Evolutionary conservation across 2,113 vertebrate genomes (phyloP).

Genomic region (Labeo catla): DNA sequence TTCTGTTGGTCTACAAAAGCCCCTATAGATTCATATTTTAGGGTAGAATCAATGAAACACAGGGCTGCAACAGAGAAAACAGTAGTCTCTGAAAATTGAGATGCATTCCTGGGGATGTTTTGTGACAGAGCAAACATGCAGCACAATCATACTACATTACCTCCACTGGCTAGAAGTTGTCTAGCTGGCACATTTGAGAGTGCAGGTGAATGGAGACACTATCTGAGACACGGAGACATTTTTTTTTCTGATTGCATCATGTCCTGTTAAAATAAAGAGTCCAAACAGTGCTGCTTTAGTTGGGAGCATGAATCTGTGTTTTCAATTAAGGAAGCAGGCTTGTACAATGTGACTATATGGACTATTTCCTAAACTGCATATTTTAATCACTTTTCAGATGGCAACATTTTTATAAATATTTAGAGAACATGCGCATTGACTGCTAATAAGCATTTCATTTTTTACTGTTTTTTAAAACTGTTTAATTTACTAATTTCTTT

Average conservation of each 20-base stretch:
- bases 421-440: not conserved
- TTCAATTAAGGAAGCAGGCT: slow-evolving; percentile 11
- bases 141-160: slow-evolving; percentile 24
- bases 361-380: not conserved
- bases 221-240: not conserved
- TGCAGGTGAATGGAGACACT: not conserved
- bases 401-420: not conserved
- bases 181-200: slow-evolving; percentile 35
- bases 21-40: slow-evolving; percentile 36
- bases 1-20: not conserved
- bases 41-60: slow-evolving; percentile 49
- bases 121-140: slow-evolving; percentile 3
- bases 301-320: not conserved
- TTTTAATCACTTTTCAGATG: not conserved
- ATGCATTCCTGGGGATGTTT: slow-evolving; percentile 18
- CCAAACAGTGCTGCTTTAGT: not conserved
- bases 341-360: not conserved
- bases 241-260: slow-evolving; percentile 25
- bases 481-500: too few relatives aligned
- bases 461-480: too few relatives aligned
- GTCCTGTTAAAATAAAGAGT: not conserved
- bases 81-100: slow-evolving; percentile 42
- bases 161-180: slow-evolving; percentile 2
- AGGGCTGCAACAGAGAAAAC: slow-evolving; percentile 29
- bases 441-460: not conserved